Conservation (phyloP, 2,888 invertebrate species). For the Acanthosoma haemorrhoidale region DNA sequence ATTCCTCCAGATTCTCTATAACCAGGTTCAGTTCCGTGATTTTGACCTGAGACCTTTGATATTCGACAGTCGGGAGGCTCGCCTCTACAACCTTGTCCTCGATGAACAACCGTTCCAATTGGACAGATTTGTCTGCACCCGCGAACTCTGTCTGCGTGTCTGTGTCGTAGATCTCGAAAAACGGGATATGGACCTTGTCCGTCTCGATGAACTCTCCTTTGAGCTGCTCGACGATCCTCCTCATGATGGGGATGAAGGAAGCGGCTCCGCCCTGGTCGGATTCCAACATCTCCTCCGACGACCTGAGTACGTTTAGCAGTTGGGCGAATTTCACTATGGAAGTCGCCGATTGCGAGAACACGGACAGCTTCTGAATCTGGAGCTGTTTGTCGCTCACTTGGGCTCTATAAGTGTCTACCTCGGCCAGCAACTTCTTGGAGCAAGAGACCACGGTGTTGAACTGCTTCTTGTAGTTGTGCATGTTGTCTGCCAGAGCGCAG, state of each 20-base stretch:
- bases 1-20: background rate
- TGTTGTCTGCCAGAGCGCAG: background rate
- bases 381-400: background rate
- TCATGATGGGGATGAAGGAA: background rate
- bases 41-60: background rate
- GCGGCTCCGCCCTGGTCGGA: background rate
- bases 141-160: background rate
- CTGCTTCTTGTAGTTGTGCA: background rate
- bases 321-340: conserved; percentile 13
- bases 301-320: background rate
- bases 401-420: background rate
- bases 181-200: background rate
- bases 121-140: background rate
- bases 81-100: background rate
- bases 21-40: background rate
- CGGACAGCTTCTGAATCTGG: background rate
- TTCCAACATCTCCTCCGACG: background rate
- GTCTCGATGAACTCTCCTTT: conserved; percentile 2
- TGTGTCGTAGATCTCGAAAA: background rate
- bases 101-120: background rate
- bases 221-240: background rate
- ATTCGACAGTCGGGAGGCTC: background rate
- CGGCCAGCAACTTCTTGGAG: background rate
- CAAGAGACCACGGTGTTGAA: conserved; percentile 1
- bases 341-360: background rate